Conservation (phyloP, 2,888 invertebrate genomes). For the Thera obeliscata region DNA sequence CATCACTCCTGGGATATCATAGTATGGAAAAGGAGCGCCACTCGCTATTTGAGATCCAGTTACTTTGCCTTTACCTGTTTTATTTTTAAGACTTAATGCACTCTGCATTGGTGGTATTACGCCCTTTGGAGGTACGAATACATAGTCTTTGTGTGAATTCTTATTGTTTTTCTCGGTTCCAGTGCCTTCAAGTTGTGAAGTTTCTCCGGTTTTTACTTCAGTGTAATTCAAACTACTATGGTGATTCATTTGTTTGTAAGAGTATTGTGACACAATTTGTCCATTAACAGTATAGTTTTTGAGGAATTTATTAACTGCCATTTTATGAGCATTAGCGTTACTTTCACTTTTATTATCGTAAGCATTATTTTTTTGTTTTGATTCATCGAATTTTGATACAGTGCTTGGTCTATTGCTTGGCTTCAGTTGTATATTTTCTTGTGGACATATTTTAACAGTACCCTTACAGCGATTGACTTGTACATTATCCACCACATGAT, state of each 20-base stretch:
- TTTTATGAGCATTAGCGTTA: conserved; percentile 12
- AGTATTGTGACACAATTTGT: conserved; percentile 36
- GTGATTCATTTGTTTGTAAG: conserved; percentile 42
- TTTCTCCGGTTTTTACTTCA: conserved; percentile 39
- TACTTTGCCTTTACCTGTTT: background rate
- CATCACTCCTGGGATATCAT: no score
- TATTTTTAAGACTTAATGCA: conserved; percentile 6
- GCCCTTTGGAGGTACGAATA: conserved; percentile 43
- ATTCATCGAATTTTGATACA: background rate
- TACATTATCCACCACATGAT: conserved; percentile 14
- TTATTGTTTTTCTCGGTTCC: background rate
- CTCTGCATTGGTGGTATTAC: conserved; percentile 7
- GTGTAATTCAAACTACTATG: conserved; percentile 39
- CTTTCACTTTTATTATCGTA: conserved; percentile 3
- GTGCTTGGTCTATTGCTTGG: background rate
- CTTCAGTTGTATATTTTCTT: conserved; percentile 5
- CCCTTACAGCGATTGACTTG: conserved; percentile 13
- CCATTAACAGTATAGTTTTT: conserved; percentile 26
- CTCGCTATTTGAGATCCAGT: background rate
- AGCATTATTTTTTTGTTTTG: background rate
- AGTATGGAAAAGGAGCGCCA: no score
- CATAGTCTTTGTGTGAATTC: conserved; percentile 34
- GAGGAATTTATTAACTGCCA: conserved; percentile 20
- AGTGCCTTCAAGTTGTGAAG: conserved; percentile 12
- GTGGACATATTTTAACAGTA: conserved; percentile 6